These are phyloP conservation scores for Eupelmus urozonus DNA, from an alignment of 2,888 invertebrate species.

Conservation along the genomic window DNA sequence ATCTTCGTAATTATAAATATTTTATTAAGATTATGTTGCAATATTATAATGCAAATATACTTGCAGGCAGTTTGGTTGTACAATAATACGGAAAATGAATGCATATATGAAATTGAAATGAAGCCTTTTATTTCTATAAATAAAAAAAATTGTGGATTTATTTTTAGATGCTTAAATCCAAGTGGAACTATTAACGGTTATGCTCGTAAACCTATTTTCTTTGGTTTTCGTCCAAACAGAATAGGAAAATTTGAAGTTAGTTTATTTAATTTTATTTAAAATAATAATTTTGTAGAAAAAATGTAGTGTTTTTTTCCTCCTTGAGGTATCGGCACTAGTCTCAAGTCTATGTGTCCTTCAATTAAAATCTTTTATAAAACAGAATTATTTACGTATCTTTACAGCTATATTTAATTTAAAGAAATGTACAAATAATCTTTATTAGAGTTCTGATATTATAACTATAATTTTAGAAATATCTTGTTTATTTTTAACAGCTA, in stretches of 20 bases:
- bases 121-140: conserved; percentile 30
- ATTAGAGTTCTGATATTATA: conserved; percentile 10
- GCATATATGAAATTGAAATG: conserved; percentile 15
- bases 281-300: no score
- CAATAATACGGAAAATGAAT: conserved; percentile 34
- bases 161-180: conserved; percentile 74
- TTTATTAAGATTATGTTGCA: no score
- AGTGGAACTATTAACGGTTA: conserved; percentile 67
- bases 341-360: no score
- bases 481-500: background rate
- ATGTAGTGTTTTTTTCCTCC: no score
- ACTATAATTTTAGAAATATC: no score
- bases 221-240: conserved; percentile 76
- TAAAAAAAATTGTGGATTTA: conserved; percentile 67
- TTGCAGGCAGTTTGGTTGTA: conserved; percentile 52
- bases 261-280: conserved; percentile 40
- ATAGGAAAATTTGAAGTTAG: conserved; percentile 70
- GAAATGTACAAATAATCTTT: background rate
- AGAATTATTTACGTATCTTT: no score
- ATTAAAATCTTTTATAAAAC: background rate
- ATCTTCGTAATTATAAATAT: no score
- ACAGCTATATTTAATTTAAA: no score
- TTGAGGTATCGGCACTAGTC: no score
- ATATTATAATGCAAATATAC: background rate
- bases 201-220: conserved; percentile 70